Conservation (phyloP, 2,797 vertebrate species). For the Pseudotriccus pelzelni region DNA sequence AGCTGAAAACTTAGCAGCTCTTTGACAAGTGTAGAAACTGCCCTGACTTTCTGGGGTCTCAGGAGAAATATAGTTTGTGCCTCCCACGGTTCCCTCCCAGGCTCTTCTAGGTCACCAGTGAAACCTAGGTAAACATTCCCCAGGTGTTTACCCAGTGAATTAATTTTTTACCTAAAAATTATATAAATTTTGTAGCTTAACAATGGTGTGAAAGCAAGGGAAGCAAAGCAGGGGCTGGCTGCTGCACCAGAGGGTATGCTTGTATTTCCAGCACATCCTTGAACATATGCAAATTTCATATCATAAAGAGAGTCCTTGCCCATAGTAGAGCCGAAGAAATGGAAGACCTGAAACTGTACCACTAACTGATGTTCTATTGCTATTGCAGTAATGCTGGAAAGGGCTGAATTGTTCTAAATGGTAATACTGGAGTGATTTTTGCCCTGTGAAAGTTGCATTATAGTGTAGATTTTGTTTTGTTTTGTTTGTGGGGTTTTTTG, state of each 20-base stretch:
- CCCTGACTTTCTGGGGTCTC: neutral
- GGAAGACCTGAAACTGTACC: neutral
- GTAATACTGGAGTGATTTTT: neutral
- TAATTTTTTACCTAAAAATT: neutral
- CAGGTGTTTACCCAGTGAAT: neutral
- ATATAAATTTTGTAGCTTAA: neutral
- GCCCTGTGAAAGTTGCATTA: neutral
- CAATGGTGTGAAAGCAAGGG: neutral
- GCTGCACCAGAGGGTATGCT: neutral
- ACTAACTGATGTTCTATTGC: neutral
- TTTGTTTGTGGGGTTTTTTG: neutral
- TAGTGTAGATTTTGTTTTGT: accelerated
- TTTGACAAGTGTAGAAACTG: neutral
- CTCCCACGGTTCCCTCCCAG: neutral
- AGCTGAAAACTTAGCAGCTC: neutral
- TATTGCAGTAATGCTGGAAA: neutral
- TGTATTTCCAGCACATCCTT: neutral
- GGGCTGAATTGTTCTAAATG: neutral
- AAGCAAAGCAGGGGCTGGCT: neutral
- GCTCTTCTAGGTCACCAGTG: neutral
- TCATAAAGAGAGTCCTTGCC: accelerated
- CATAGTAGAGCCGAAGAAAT: neutral
- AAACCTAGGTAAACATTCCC: neutral
- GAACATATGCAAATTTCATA: neutral
- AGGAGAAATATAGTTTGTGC: neutral